A percentile compares a stretch with the other conserved stretches of the same genome.
These are phyloP conservation scores for Plebejus anna DNA, from an alignment of 2,888 invertebrate genomes.

Conservation along the genomic window DNA sequence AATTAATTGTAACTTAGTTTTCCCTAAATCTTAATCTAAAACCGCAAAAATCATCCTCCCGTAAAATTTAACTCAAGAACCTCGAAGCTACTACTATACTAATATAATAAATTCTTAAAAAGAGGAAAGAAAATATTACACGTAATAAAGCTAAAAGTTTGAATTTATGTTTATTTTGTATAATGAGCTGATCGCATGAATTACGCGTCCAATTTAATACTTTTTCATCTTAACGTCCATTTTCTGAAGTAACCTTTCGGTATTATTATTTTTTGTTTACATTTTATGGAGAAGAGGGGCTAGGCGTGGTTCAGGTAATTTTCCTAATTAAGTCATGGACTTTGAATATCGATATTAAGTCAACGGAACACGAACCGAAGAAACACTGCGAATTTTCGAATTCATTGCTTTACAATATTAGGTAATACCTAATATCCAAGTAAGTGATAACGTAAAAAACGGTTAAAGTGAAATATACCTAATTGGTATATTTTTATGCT, in stretches of 20 bases:
- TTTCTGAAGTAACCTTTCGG: background rate
- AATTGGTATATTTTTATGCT: too few relatives aligned
- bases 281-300: background rate
- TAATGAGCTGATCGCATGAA: constrained; percentile 1
- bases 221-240: constrained; percentile 3
- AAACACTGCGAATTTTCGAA: background rate
- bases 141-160: background rate
- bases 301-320: background rate
- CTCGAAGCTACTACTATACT: too few relatives aligned
- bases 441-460: too few relatives aligned
- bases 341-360: background rate
- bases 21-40: too few relatives aligned
- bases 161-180: constrained; percentile 1
- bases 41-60: too few relatives aligned
- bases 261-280: constrained; percentile 10
- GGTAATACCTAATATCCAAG: too few relatives aligned
- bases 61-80: too few relatives aligned
- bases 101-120: background rate
- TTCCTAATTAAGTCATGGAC: background rate
- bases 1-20: background rate
- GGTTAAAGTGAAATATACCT: too few relatives aligned
- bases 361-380: background rate
- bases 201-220: constrained; percentile 1
- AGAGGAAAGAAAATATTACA: background rate
- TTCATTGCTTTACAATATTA: background rate